A percentile compares a stretch with the other conserved stretches of the same genome.
These are phyloP conservation scores for Protophormia terraenovae DNA, from an alignment of 2,888 invertebrate species.

Conservation along the genomic window DNA sequence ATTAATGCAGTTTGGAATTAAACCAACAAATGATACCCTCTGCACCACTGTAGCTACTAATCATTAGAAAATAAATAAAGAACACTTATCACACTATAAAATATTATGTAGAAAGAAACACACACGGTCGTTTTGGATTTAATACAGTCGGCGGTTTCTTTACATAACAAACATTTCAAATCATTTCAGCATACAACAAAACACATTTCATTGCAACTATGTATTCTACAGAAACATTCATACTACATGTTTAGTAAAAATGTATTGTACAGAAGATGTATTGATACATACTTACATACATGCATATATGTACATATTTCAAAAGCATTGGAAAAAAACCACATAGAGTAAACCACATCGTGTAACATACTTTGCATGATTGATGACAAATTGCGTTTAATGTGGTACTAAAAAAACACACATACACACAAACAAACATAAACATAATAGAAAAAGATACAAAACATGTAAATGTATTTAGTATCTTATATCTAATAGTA, in stretches of 20 bases:
- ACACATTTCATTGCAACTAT: conserved; percentile 4
- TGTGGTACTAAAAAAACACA: conserved; percentile 18
- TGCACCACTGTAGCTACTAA: conserved; percentile 13
- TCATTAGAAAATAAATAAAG: not conserved
- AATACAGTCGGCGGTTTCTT: conserved; percentile 53
- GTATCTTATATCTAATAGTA: not conserved
- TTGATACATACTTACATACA: no score
- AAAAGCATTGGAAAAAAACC: conserved; percentile 29
- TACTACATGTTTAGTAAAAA: not conserved
- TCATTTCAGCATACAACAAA: not conserved
- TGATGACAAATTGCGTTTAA: conserved; percentile 69
- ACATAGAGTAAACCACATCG: conserved; percentile 54
- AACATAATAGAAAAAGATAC: conserved; percentile 5
- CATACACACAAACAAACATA: not conserved
- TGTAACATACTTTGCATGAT: conserved; percentile 67
- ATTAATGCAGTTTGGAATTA: no score
- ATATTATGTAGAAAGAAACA: not conserved
- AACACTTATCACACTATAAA: conserved; percentile 10
- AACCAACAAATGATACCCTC: not conserved
- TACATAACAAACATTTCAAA: conserved; percentile 47
- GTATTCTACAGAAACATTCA: not conserved
- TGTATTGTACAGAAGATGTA: not conserved
- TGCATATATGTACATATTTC: not conserved
- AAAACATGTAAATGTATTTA: conserved; percentile 16
- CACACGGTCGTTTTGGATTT: not conserved